Conservation (phyloP, 1,140 invertebrate species). For the Zophobas atratus region DNA sequence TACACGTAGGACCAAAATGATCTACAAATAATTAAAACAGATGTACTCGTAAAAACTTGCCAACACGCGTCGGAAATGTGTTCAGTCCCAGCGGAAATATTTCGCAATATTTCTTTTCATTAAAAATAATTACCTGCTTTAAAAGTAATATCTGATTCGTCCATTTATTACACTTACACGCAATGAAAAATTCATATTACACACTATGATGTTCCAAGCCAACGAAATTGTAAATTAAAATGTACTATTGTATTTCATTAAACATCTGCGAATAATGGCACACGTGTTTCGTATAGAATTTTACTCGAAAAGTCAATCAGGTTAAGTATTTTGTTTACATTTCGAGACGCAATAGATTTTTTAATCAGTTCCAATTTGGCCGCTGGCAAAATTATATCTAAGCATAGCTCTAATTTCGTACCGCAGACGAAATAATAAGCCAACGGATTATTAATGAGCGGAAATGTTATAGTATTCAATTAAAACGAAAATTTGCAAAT, state of each 20-base stretch:
- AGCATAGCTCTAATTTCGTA: too few species aligned
- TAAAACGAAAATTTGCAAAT: background rate
- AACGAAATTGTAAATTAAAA: background rate
- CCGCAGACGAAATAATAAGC: too few species aligned
- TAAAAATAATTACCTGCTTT: too few species aligned
- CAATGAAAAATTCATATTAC: background rate
- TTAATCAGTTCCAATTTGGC: background rate
- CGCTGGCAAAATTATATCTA: background rate
- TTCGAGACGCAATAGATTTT: conserved; percentile 4
- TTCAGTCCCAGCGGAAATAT: too few species aligned
- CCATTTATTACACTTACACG: too few species aligned
- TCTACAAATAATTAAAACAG: too few species aligned
- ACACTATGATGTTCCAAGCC: background rate
- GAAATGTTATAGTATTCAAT: background rate
- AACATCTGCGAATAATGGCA: conserved; percentile 10
- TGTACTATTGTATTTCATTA: conserved; percentile 10
- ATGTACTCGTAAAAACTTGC: too few species aligned
- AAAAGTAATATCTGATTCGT: too few species aligned
- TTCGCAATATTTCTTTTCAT: too few species aligned
- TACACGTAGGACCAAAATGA: too few species aligned
- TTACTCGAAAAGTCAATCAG: conserved; percentile 26
- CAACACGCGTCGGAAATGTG: too few species aligned
- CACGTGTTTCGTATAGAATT: conserved; percentile 18
- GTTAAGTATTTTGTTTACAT: conserved; percentile 34
- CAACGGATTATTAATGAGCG: background rate